phyloP scores from a whole-genome alignment of 2,797 vertebrate species.

The Artibeus jamaicensis region DNA sequence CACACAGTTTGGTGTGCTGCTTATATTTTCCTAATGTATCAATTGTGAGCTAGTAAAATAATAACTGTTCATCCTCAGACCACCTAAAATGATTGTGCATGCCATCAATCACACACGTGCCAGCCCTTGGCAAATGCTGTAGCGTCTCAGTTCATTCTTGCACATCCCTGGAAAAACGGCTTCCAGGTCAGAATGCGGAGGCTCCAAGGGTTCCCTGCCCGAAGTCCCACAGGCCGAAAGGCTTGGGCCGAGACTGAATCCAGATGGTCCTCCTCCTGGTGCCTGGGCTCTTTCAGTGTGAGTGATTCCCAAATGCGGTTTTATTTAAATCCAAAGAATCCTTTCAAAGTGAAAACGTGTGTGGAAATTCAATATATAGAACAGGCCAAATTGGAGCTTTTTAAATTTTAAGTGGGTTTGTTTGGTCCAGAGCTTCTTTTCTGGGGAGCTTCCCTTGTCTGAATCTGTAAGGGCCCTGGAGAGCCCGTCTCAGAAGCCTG shows the following conservation, averaged over 20 bases:
- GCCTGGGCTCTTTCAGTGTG: background rate
- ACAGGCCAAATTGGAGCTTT: background rate
- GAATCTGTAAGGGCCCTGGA: background rate
- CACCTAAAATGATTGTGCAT: background rate
- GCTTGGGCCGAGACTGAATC: background rate
- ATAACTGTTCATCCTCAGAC: background rate
- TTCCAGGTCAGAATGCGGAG: background rate
- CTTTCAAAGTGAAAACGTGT: background rate
- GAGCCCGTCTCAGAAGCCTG: background rate
- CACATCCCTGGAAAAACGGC: background rate
- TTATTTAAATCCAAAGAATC: background rate
- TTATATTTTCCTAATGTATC: constrained; percentile 9
- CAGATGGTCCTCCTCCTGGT: background rate
- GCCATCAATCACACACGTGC: background rate
- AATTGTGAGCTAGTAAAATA: constrained; percentile 6
- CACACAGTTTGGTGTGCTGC: background rate
- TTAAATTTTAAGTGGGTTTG: background rate
- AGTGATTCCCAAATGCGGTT: background rate
- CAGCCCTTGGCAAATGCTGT: background rate
- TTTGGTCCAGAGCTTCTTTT: background rate
- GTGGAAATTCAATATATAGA: background rate
- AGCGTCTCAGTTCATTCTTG: background rate
- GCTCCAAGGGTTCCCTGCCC: background rate
- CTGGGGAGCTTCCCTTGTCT: background rate
- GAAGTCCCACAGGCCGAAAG: background rate